Evolutionary conservation across 2,113 vertebrate species (phyloP).

Genomic region (Fukomys damarensis): DNA sequence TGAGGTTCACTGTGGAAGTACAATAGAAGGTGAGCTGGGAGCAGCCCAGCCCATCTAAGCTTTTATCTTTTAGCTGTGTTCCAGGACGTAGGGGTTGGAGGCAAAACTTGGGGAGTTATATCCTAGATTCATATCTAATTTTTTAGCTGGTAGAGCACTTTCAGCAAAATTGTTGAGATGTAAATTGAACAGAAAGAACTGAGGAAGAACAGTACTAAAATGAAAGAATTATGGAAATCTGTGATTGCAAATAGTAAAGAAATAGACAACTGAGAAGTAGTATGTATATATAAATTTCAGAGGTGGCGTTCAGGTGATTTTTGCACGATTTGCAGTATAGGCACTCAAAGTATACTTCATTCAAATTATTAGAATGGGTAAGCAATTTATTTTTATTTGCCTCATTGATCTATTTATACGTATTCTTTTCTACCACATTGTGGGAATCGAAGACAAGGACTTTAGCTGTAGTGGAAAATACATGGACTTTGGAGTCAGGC

Average conservation of each 20-base stretch:
- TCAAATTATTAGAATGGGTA: background rate
- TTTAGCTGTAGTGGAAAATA: background rate
- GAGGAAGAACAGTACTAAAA: background rate
- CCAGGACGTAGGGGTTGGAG: background rate
- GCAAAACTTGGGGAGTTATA: background rate
- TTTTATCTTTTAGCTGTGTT: background rate
- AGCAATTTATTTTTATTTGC: constrained; percentile 4
- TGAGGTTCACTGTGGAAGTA: background rate
- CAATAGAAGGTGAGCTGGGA: background rate
- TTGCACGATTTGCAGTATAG: background rate
- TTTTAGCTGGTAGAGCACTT: background rate
- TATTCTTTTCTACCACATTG: background rate
- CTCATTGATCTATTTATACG: background rate
- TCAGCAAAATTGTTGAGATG: background rate
- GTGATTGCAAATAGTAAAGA: background rate
- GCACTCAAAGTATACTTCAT: background rate
- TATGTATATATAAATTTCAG: background rate
- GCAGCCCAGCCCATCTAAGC: background rate
- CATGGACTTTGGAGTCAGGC: background rate
- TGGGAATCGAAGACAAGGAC: background rate
- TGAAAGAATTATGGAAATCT: background rate
- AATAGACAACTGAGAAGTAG: background rate
- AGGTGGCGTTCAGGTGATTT: background rate
- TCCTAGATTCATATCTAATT: background rate
- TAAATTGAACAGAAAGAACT: background rate